Evolutionary conservation across 2,888 invertebrate genomes (phyloP), one percentile per base, ranked within the genome.

Genomic region (Eucriotettix oculatus): DNA sequence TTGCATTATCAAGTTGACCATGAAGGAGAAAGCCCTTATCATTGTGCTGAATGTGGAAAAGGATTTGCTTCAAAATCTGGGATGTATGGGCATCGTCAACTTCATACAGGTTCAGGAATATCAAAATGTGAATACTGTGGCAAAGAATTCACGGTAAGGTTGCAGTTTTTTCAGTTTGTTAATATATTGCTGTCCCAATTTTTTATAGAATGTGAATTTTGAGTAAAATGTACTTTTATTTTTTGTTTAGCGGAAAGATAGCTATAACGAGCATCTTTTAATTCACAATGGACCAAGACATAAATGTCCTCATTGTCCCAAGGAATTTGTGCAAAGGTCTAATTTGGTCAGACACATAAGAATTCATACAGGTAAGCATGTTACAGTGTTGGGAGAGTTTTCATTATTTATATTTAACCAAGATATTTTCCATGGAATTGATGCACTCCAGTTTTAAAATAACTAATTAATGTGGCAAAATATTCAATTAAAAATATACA

Each of bases 221-320:
- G 2, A 5, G 12, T 48, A n/a, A 48, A n/a, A 48, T 14, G 9
- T 48, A n/a, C n/a, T 12, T 16, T 16, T 58, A 12, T 61, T 29
- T 60, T 42, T 56, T 52, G 65, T 63, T 76, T 79, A 65, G 65
- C 75, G 76, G 14, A 66, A 65, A 58, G 80, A 80, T 65, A 79
- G 79, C 10, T 80, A 73, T 71, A 78, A 79, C 64, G 80, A 81
- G 67, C 80, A 81, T 71, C 69, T 79, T 0, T 73, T 76, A 64
- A 81, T 80, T 64, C 80, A 81, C 74, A 76, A 76, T 63, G 80
- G 79, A 0, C 79, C 80, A 1, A 75, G 78, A 0, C 80, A 79
- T 71, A 79, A 78, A 60, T 81, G 80, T 69, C 79, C 79, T 42
- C 79, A 79, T 70, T 81, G 80, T 67, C 76, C 79, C 16, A 79